phyloP scores from a whole-genome alignment of 2,797 vertebrate genomes.

The Anguilla marmorata region DNA sequence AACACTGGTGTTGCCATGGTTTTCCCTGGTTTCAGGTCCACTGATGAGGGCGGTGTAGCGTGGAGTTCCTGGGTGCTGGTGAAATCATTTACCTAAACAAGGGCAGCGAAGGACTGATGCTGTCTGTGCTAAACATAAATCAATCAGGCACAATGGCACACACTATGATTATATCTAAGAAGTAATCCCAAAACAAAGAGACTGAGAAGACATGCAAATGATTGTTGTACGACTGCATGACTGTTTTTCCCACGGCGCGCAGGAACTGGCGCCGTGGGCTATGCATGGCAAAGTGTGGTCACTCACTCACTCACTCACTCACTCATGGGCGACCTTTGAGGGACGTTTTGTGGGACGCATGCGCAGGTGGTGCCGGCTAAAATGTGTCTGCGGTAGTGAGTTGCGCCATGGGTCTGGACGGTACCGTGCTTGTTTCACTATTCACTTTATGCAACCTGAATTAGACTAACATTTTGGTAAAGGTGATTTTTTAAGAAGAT shows the following conservation, averaged over 20 bases:
- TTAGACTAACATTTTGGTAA: background rate
- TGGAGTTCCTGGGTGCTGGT: background rate
- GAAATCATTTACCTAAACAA: slow-evolving; percentile 25
- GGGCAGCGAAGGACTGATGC: slow-evolving; percentile 20
- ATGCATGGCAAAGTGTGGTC: too few species aligned
- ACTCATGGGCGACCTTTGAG: too few species aligned
- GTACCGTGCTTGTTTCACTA: too few species aligned
- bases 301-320: too few species aligned
- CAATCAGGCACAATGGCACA: background rate
- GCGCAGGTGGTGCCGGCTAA: too few species aligned
- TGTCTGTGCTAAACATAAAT: slow-evolving; percentile 19
- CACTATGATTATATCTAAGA: background rate
- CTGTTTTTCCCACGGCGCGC: background rate
- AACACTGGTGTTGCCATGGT: slow-evolving; percentile 1
- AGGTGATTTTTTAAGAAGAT: background rate
- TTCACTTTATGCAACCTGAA: background rate
- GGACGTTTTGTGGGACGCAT: too few species aligned
- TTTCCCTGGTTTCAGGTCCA: background rate
- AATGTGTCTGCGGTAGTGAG: too few species aligned
- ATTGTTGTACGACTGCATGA: background rate
- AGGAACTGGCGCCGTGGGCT: too few species aligned
- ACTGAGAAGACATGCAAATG: background rate
- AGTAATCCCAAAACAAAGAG: background rate
- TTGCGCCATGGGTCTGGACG: too few species aligned
- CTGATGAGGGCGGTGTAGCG: background rate